phyloP scores from a whole-genome alignment of 2,888 invertebrate species.

The Zelleria hepariella region DNA sequence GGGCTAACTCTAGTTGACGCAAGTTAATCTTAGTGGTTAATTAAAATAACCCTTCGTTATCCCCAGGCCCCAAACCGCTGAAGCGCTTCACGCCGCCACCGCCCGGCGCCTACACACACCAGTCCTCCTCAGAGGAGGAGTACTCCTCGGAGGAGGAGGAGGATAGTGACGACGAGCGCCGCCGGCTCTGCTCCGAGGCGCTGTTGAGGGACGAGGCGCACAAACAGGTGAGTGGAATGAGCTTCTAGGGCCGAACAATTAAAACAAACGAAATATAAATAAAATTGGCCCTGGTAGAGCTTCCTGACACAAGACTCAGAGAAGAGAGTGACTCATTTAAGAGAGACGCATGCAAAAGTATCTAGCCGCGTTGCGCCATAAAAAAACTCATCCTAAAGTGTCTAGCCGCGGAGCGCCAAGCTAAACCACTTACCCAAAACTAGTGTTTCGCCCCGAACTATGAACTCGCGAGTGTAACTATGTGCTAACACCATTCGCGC shows the following conservation, averaged over 20 bases:
- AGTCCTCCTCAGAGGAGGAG: slow-evolving; percentile 56
- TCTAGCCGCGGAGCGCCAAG: no score
- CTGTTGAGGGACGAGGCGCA: slow-evolving; percentile 76
- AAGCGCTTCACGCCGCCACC: slow-evolving; percentile 93
- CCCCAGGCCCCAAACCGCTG: slow-evolving; percentile 81
- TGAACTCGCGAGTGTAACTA: no score
- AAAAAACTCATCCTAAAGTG: no score
- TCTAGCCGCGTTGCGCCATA: no score
- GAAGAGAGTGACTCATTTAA: neutral
- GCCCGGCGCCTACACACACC: slow-evolving; percentile 73
- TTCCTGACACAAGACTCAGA: neutral
- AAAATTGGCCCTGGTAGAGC: neutral
- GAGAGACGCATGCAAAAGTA: neutral
- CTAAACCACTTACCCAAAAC: no score
- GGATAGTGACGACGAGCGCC: slow-evolving; percentile 71
- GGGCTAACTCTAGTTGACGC: no score
- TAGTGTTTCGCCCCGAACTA: no score
- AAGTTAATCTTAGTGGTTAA: neutral
- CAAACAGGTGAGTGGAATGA: slow-evolving; percentile 63
- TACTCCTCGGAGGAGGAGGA: slow-evolving; percentile 55
- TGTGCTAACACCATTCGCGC: no score
- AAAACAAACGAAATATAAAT: slow-evolving; percentile 65
- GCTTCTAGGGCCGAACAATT: neutral
- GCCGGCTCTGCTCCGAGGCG: slow-evolving; percentile 55
- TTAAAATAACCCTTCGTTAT: neutral